Percentiles rank a stretch among this genome's conserved stretches.
Evolutionary conservation across 2,888 invertebrate species (phyloP).

Genomic region (Cotesia congregata): DNA sequence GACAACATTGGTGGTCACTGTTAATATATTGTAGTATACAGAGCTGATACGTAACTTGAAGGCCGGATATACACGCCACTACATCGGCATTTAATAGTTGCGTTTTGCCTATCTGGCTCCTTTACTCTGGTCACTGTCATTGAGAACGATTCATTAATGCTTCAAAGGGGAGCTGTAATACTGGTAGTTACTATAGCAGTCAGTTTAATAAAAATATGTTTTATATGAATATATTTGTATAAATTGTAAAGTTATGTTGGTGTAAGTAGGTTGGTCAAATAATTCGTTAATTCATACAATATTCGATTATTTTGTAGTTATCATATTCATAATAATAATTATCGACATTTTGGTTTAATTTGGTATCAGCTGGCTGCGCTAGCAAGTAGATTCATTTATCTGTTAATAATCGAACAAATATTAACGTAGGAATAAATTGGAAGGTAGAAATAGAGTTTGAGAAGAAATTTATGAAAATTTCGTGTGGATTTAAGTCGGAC

Average conservation of each 20-base stretch:
- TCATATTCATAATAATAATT: neutral
- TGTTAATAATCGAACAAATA: neutral
- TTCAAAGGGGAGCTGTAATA: neutral
- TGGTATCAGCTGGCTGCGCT: neutral
- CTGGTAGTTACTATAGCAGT: neutral
- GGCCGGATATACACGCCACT: conserved; percentile 51
- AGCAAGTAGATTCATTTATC: too few species aligned
- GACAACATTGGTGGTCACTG: neutral
- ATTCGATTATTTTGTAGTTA: too few species aligned
- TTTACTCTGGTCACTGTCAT: conserved; percentile 30
- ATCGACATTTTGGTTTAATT: neutral
- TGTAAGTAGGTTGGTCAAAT: too few species aligned
- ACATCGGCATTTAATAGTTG: conserved; percentile 52
- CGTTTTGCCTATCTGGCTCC: conserved; percentile 52
- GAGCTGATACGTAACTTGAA: conserved; percentile 35
- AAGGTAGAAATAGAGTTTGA: neutral
- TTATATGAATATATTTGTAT: too few species aligned
- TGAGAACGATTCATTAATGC: neutral
- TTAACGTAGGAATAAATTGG: neutral
- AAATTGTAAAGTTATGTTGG: too few species aligned
- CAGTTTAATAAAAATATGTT: neutral
- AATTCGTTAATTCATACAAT: too few species aligned
- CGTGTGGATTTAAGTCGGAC: conserved; percentile 8
- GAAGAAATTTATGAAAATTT: conserved; percentile 7
- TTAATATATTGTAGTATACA: neutral